A percentile compares a stretch with the other conserved stretches of the same genome.
Evolutionary conservation across 2,797 vertebrate species (phyloP).

Genomic region (Enteromius trimaculatus): DNA sequence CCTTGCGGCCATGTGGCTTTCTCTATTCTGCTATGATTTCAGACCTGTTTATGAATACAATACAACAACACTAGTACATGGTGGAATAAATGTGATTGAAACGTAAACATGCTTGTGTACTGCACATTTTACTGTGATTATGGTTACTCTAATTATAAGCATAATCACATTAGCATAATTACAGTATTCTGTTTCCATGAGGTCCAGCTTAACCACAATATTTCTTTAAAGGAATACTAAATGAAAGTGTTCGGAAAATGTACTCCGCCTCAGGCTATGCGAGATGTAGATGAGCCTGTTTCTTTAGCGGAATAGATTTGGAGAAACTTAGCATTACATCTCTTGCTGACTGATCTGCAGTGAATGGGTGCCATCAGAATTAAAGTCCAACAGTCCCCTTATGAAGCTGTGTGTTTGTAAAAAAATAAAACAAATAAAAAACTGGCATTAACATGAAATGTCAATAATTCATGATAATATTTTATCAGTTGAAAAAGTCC

Average conservation of each 20-base stretch:
- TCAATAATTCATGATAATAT: not conserved
- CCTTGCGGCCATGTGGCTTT: not conserved
- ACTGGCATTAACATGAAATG: not conserved
- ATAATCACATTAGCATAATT: constrained; percentile 27
- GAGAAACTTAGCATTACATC: not conserved
- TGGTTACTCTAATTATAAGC: constrained; percentile 11
- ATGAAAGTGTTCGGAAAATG: not conserved
- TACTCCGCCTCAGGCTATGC: not conserved
- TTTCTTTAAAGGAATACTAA: not conserved
- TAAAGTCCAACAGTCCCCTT: not conserved
- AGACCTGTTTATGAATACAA: not conserved
- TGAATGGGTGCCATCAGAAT: not conserved
- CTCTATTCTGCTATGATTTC: not conserved
- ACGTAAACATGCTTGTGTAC: constrained; percentile 6
- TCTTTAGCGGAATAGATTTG: not conserved
- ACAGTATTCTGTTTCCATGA: not conserved
- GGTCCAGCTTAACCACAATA: constrained; percentile 8
- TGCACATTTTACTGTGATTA: constrained; percentile 22
- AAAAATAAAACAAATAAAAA: not conserved
- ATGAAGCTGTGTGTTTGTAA: not conserved
- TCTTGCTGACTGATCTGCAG: not conserved
- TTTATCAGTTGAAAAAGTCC: not conserved
- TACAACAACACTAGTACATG: not conserved
- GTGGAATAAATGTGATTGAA: constrained; percentile 19
- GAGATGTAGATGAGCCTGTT: not conserved